Conservation (phyloP, 2,888 invertebrate genomes). For the Tenthredo livida region DNA sequence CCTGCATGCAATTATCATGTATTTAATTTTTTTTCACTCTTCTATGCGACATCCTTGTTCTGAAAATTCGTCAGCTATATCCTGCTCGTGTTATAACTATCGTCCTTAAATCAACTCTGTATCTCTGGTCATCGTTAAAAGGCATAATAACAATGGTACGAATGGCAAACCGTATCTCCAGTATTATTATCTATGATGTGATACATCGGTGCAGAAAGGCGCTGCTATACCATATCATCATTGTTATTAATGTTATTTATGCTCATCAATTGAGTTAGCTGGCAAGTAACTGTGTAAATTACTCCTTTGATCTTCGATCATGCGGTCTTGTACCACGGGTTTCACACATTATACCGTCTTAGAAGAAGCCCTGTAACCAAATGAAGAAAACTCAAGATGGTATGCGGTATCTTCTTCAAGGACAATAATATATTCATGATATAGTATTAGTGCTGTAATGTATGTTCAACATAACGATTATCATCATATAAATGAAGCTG, state of each 20-base stretch:
- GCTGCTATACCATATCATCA: neutral
- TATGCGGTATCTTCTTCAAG: neutral
- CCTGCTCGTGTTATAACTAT: neutral
- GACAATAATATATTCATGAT: neutral
- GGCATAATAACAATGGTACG: constrained; percentile 18
- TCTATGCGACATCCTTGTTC: neutral
- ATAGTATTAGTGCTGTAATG: neutral
- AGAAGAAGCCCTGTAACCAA: neutral
- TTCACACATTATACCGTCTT: neutral
- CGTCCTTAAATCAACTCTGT: neutral
- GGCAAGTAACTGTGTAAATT: neutral
- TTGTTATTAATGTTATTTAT: constrained; percentile 28
- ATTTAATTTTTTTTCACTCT: neutral
- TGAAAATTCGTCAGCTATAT: neutral
- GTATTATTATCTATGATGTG: neutral
- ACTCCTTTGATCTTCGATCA: constrained; percentile 2
- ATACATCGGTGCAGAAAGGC: neutral
- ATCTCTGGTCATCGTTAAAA: constrained; percentile 17
- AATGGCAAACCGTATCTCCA: neutral
- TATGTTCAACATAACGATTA: neutral
- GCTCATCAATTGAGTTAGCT: neutral
- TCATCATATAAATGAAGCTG: neutral
- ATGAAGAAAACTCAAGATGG: neutral
- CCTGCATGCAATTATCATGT: neutral
- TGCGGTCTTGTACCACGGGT: too few species aligned